These are phyloP conservation scores for Neoscelio sp. DNA, from an alignment of 2,888 invertebrate genomes.

Conservation along the genomic window DNA sequence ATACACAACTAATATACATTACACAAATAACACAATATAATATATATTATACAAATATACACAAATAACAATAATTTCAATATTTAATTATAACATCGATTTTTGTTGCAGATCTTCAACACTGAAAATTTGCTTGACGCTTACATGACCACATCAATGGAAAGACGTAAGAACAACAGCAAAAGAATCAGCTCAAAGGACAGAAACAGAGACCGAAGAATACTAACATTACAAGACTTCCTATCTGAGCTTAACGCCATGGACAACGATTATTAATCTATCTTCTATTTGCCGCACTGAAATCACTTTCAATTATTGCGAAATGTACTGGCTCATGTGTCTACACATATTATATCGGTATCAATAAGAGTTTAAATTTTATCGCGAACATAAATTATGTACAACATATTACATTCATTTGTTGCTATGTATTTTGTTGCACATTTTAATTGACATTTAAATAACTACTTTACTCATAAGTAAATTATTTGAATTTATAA, in stretches of 20 bases:
- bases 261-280: constrained; percentile 66
- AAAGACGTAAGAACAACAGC: constrained; percentile 44
- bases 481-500: no score
- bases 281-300: constrained; percentile 59
- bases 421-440: no score
- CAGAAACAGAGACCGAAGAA: constrained; percentile 41
- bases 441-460: no score
- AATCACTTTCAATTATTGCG: constrained; percentile 60
- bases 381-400: constrained; percentile 3
- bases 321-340: constrained; percentile 64
- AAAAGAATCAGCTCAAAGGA: constrained; percentile 48
- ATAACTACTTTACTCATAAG: no score
- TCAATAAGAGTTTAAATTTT: constrained; percentile 57
- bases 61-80: constrained; percentile 1
- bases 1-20: no score
- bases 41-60: no score
- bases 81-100: neutral
- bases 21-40: no score
- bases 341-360: constrained; percentile 62
- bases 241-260: constrained; percentile 48
- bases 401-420: constrained; percentile 1
- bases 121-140: constrained; percentile 50
- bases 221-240: constrained; percentile 40
- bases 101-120: constrained; percentile 45
- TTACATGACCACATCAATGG: constrained; percentile 31